Conservation (phyloP, 2,888 invertebrate species). For the Orthosia cruda region DNA sequence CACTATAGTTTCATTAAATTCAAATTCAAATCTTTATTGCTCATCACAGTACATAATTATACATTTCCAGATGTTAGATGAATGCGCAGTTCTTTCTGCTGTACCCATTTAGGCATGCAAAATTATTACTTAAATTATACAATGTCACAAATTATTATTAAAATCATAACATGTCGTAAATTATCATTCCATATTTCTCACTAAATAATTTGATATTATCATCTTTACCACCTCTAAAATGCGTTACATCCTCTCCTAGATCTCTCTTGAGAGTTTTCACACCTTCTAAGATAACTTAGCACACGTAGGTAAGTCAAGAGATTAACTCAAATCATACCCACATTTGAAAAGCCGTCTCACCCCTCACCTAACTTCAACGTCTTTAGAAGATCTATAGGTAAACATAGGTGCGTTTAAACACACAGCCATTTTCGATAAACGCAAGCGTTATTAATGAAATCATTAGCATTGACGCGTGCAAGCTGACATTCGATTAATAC, state of each 20-base stretch:
- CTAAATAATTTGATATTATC: too few relatives aligned
- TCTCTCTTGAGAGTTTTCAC: not conserved
- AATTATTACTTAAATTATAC: too few relatives aligned
- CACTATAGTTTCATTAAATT: too few relatives aligned
- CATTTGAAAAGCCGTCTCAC: not conserved
- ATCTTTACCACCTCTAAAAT: not conserved
- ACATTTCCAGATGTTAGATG: too few relatives aligned
- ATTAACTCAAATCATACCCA: slow-evolving; percentile 6
- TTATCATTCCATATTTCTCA: too few relatives aligned
- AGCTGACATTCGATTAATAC: slow-evolving; percentile 66
- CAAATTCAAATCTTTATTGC: too few relatives aligned
- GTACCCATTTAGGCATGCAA: too few relatives aligned
- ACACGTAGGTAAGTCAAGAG: not conserved
- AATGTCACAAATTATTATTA: too few relatives aligned
- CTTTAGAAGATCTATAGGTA: not conserved
- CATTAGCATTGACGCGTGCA: slow-evolving; percentile 76
- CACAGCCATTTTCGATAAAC: slow-evolving; percentile 57
- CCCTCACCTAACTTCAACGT: not conserved
- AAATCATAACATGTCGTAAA: too few relatives aligned
- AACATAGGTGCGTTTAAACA: slow-evolving; percentile 19
- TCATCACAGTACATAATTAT: too few relatives aligned
- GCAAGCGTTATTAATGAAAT: slow-evolving; percentile 78
- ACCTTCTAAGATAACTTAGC: not conserved
- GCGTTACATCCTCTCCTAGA: not conserved
- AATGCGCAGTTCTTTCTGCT: too few relatives aligned